Evolutionary conservation across 1,140 invertebrate species (phyloP).

Genomic region (Sycophaga agraensis): DNA sequence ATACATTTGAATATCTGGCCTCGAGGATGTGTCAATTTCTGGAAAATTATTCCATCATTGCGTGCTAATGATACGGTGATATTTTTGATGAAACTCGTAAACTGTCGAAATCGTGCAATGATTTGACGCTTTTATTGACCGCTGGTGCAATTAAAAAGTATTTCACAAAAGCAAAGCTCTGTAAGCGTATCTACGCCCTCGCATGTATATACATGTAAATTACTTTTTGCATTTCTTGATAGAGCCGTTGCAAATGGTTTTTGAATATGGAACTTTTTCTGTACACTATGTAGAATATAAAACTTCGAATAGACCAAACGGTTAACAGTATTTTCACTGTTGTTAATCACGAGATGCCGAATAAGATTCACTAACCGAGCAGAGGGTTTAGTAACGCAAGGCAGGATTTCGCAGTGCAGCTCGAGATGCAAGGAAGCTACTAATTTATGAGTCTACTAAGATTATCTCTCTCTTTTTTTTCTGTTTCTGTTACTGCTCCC

Average conservation of each 20-base stretch:
- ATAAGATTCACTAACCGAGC: neutral
- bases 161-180: neutral
- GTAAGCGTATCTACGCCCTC: neutral
- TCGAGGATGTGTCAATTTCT: no score
- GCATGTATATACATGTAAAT: neutral
- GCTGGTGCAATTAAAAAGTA: neutral
- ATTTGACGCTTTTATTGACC: slow-evolving; percentile 2
- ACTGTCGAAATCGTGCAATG: neutral
- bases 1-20: no score
- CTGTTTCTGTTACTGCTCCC: slow-evolving; percentile 59
- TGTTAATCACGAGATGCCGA: no score
- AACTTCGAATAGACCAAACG: no score
- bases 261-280: no score
- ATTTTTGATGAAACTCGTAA: no score
- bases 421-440: slow-evolving; percentile 24
- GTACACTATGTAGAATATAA: no score
- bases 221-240: neutral
- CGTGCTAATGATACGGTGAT: no score
- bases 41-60: no score
- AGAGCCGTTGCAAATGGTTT: neutral
- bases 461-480: slow-evolving; percentile 58
- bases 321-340: no score
- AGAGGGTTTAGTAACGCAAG: neutral
- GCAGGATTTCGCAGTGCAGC: slow-evolving; percentile 3
- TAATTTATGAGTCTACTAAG: slow-evolving; percentile 48